Conservation (phyloP, 2,113 vertebrate species). For the Marmota flaviventris region DNA sequence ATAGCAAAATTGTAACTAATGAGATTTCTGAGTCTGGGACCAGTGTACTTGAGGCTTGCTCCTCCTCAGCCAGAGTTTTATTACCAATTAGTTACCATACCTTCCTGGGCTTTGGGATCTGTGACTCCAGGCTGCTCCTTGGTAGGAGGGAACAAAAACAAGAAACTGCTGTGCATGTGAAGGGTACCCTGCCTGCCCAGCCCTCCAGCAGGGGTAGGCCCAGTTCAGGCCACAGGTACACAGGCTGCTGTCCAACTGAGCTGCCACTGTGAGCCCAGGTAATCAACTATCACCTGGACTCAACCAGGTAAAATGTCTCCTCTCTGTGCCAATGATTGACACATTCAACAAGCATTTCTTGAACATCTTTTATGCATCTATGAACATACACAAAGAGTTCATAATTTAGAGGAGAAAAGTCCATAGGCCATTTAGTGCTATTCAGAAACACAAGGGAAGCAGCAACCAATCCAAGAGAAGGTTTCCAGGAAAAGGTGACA, state of each 20-base stretch:
- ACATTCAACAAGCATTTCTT: background rate
- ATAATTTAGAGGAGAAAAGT: background rate
- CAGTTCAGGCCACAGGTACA: background rate
- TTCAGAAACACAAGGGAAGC: background rate
- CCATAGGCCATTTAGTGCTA: background rate
- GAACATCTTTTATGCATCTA: background rate
- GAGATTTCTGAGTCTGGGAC: background rate
- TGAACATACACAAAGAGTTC: background rate
- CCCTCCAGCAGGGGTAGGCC: background rate
- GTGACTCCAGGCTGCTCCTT: background rate
- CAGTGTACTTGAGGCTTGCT: background rate
- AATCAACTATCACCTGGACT: background rate
- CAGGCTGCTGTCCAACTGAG: background rate
- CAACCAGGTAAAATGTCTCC: too few species aligned
- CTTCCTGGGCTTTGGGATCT: background rate
- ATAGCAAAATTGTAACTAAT: background rate
- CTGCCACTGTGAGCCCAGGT: background rate
- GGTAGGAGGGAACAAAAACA: background rate
- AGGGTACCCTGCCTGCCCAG: background rate
- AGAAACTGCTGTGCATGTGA: background rate
- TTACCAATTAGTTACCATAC: rapidly evolving
- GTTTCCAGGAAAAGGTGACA: background rate
- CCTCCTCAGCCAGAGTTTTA: background rate
- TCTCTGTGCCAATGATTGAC: background rate
- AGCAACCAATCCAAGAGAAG: background rate